Evolutionary conservation across 1,140 invertebrate species (phyloP), one percentile per base, ranked within the genome.

Genomic region (Formica exsecta): DNA sequence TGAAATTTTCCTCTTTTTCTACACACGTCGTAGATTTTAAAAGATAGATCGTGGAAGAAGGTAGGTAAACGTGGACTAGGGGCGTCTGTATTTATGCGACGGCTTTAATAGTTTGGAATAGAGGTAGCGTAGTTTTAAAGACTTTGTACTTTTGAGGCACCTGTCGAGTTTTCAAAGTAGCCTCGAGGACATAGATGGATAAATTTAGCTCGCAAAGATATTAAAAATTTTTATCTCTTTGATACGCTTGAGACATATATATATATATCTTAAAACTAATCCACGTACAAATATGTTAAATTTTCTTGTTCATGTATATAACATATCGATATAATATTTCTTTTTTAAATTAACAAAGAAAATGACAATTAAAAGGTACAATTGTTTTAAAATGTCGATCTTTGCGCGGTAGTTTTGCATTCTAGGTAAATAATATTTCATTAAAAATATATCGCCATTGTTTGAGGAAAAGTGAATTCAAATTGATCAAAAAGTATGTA

Each of bases 111-210:
- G 62, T 51, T 66, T 65, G 44, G 19, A 22, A 16, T 19, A 13
- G n/a, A 79, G 36, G 22, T 32, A 38, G 16, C 38, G n/a, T 54
- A 11, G 41, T 54, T 68, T 70, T 65, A 32, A 57, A 80, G 64
- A 80, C 64, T 79, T 79, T 79, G 62, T 79, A 79, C 44, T 80
- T 80, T 80, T 70, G 13, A 70, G 76, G 13, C 44, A 68, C 44
- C 44, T 70, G 76, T 32, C 64, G 11, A 70, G 44, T 70, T 70
- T 36, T 38, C 64, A 57, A 57, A 6, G 41, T 22, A n/a, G n/a
- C 32, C 5, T 4, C 64, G 44, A 38, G 32, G 32, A 51, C 29
- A 25, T 77, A 79, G 7, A 79, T 79, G 13, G n/a, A 70, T 54
- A 80, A 80, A 80, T 68, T 68, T 80, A 80, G 44, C 11, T 70